These are phyloP conservation scores for Danionella dracula DNA, from an alignment of 2,797 vertebrate species.

Conservation along the genomic window DNA sequence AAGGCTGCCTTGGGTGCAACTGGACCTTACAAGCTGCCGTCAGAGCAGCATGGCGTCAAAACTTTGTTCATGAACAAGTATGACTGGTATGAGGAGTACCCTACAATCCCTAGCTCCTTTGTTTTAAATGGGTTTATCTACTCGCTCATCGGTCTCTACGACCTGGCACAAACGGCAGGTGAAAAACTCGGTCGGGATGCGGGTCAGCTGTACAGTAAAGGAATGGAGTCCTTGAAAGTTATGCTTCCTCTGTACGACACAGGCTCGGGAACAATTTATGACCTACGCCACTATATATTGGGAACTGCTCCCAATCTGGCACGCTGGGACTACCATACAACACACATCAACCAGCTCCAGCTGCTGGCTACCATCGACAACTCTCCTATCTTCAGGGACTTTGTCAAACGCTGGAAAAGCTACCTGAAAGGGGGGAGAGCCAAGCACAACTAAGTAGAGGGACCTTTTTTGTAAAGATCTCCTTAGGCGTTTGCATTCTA, in stretches of 20 bases:
- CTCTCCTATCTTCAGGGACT: conserved; percentile 86
- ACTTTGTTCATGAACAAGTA: conserved; percentile 91
- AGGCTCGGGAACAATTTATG: conserved; percentile 94
- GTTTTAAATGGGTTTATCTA: conserved; percentile 98
- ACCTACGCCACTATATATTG: conserved; percentile 93
- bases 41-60: conserved; percentile 89
- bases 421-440: conserved; percentile 91
- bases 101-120: conserved; percentile 93
- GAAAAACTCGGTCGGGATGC: conserved; percentile 84
- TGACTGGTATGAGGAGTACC: conserved; percentile 98
- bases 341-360: conserved; percentile 98
- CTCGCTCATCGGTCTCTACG: conserved; percentile 88
- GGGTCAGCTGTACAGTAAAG: conserved; percentile 76
- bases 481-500: background rate
- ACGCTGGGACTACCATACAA: conserved; percentile 99
- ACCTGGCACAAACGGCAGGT: conserved; percentile 87
- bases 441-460: conserved; percentile 88
- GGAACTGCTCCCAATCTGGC: conserved; percentile 93
- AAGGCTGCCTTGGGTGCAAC: conserved; percentile 82
- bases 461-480: background rate
- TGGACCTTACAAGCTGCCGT: conserved; percentile 82
- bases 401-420: conserved; percentile 90
- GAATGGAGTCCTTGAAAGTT: conserved; percentile 92
- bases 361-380: conserved; percentile 85
- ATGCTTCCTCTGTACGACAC: conserved; percentile 97